These are phyloP conservation scores for Cygnus olor DNA, from an alignment of 2,797 vertebrate species.

Conservation along the genomic window DNA sequence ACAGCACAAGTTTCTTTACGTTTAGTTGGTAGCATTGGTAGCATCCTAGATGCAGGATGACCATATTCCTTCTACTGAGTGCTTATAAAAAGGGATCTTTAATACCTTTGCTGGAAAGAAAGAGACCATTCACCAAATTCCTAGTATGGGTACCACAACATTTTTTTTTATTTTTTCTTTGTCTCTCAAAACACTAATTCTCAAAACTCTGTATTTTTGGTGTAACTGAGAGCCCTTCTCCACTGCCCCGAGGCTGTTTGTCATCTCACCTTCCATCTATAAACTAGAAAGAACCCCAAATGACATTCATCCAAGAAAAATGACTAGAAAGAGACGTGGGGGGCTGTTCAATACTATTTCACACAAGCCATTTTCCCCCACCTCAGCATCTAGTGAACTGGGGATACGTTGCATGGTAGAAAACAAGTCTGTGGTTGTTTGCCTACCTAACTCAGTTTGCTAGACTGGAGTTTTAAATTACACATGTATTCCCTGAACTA, in stretches of 20 bases:
- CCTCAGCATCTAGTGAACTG: neutral
- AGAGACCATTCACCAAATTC: neutral
- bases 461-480: neutral
- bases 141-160: rapidly evolving
- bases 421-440: neutral
- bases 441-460: neutral
- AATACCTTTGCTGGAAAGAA: neutral
- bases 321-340: rapidly evolving
- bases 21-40: neutral
- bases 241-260: neutral
- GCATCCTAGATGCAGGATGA: neutral
- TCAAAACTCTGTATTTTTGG: neutral
- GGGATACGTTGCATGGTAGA: neutral
- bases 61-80: neutral
- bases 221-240: neutral
- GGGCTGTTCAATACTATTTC: neutral
- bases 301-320: neutral
- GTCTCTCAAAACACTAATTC: neutral
- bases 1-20: neutral
- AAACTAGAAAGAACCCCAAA: neutral
- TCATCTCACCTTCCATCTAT: neutral
- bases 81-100: neutral
- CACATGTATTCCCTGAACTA: conserved; percentile 4
- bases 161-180: neutral
- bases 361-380: neutral